phyloP scores from a whole-genome alignment of 2,888 invertebrate genomes.

The Lymantria dispar region DNA sequence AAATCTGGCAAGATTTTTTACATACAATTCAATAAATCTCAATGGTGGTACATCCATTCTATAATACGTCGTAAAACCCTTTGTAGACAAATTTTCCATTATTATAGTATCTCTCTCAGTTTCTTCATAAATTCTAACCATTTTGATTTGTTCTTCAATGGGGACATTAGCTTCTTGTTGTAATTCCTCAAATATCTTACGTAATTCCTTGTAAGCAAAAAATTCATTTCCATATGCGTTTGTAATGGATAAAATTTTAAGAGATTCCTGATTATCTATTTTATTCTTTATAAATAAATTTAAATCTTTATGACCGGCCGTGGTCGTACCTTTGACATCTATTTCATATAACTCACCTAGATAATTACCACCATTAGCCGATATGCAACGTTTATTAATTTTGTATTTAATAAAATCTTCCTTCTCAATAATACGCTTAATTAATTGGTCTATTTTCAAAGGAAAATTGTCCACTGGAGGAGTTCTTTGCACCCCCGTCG shows the following conservation, averaged over 20 bases:
- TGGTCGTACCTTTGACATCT: conserved; percentile 44
- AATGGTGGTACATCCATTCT: conserved; percentile 46
- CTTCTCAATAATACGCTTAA: conserved; percentile 22
- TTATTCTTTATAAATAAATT: conserved; percentile 50
- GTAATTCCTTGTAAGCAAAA: conserved; percentile 47
- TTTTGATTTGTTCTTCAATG: conserved; percentile 38
- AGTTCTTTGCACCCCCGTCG: not conserved
- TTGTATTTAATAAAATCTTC: conserved; percentile 8
- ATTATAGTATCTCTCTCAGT: conserved; percentile 41
- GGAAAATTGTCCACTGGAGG: not conserved
- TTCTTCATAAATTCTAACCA: conserved; percentile 44
- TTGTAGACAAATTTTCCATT: conserved; percentile 49
- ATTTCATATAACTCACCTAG: conserved; percentile 44
- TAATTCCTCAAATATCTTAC: conserved; percentile 39
- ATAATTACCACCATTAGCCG: conserved; percentile 49
- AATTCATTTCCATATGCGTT: conserved; percentile 40
- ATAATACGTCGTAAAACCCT: conserved; percentile 42
- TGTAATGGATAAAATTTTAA: conserved; percentile 28
- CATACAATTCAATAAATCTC: conserved; percentile 44
- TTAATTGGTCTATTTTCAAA: conserved; percentile 21
- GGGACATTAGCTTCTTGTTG: conserved; percentile 48
- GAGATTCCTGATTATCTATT: conserved; percentile 17
- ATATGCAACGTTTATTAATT: conserved; percentile 15
- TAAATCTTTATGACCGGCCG: conserved; percentile 38
- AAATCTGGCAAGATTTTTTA: conserved; percentile 55